Conservation (phyloP, 2,797 vertebrate species). For the Atherinosoma microstoma region DNA sequence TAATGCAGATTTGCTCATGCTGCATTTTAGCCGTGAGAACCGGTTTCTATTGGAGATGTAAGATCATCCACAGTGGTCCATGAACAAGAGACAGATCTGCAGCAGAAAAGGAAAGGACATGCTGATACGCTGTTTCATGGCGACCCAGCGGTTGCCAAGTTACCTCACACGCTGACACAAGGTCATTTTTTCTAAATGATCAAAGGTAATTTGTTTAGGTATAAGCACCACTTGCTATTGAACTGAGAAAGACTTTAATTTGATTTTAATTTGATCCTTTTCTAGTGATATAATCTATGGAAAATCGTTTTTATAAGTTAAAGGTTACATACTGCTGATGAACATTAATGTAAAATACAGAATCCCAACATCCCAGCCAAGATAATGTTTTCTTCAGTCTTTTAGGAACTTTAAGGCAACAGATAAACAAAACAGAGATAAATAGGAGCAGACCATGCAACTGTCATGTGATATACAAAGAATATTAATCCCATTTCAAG, state of each 20-base stretch:
- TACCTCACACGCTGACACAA: background rate
- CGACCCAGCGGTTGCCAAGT: background rate
- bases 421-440: background rate
- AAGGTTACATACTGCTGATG: background rate
- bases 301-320: background rate
- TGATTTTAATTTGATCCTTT: background rate
- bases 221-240: background rate
- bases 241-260: background rate
- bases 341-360: background rate
- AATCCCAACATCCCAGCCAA: background rate
- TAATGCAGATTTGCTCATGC: constrained; percentile 18
- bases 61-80: background rate
- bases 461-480: background rate
- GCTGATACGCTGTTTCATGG: background rate
- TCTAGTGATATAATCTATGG: background rate
- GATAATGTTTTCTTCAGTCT: background rate
- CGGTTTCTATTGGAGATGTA: constrained; percentile 6
- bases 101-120: constrained; percentile 4
- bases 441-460: background rate
- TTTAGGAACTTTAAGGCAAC: background rate
- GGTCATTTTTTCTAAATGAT: background rate
- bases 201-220: background rate
- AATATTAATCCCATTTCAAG: background rate
- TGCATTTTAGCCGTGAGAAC: constrained; percentile 1
- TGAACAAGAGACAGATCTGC: background rate